A percentile compares a stretch with the other conserved stretches of the same genome.
Evolutionary conservation across 2,113 vertebrate species (phyloP).

Genomic region (Calypte anna): DNA sequence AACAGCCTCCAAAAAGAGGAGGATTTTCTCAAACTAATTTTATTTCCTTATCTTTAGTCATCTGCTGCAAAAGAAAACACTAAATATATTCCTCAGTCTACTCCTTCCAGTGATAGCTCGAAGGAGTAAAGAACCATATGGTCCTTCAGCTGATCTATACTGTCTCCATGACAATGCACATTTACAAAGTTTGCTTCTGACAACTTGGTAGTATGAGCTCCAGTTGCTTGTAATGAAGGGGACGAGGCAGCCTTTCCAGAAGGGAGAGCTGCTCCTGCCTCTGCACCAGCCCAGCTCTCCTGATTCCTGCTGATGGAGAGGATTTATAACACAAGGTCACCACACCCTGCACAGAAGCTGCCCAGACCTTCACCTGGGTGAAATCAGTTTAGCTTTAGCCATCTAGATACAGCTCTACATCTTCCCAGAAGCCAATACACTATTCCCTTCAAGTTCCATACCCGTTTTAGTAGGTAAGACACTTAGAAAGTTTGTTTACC

Average conservation of each 20-base stretch:
- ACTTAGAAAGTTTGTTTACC: background rate
- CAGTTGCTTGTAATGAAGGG: background rate
- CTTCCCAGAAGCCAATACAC: background rate
- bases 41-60: constrained; percentile 72
- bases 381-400: background rate
- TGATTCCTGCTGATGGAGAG: background rate
- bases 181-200: constrained; percentile 61
- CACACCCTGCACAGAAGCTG: background rate
- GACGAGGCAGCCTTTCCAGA: background rate
- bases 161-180: constrained; percentile 74
- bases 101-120: constrained; percentile 70
- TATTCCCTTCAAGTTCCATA: background rate
- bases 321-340: background rate
- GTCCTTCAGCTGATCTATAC: constrained; percentile 65
- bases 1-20: constrained; percentile 30
- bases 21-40: constrained; percentile 70
- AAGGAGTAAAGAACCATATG: constrained; percentile 75
- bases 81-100: constrained; percentile 69
- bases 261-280: background rate
- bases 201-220: constrained; percentile 36
- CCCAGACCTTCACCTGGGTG: background rate
- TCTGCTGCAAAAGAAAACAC: constrained; percentile 62
- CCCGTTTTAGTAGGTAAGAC: background rate
- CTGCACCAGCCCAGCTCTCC: accelerated
- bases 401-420: background rate